Conservation (phyloP, 2,888 invertebrate genomes). For the Eupithecia centaureata region DNA sequence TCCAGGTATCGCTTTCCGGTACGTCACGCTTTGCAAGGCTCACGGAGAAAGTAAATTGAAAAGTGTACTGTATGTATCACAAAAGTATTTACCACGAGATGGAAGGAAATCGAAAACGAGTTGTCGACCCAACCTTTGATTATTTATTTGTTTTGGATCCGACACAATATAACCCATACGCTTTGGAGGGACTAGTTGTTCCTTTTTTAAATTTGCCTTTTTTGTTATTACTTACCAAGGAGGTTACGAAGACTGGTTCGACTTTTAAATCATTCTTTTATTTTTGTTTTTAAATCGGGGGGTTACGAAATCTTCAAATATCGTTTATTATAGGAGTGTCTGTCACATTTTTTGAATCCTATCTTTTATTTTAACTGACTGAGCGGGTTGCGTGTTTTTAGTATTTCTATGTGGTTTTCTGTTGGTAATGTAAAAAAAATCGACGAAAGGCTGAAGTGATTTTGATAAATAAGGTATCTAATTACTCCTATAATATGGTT, state of each 20-base stretch:
- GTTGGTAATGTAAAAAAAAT: no score
- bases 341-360: no score
- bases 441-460: no score
- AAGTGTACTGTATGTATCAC: constrained; percentile 11
- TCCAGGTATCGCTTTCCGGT: constrained; percentile 17
- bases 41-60: background rate
- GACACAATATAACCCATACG: background rate
- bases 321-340: no score
- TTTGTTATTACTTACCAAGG: background rate
- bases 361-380: no score
- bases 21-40: constrained; percentile 11
- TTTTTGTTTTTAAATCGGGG: background rate
- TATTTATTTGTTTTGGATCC: background rate
- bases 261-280: background rate
- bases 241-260: background rate
- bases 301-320: background rate
- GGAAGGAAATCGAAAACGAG: background rate
- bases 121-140: background rate
- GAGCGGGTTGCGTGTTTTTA: no score
- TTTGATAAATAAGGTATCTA: no score
- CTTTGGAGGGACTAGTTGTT: no score
- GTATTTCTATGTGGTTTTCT: no score
- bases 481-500: no score
- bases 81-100: background rate
- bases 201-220: no score